Conservation (phyloP, 1,140 invertebrate species). For the Galendromus occidentalis region DNA sequence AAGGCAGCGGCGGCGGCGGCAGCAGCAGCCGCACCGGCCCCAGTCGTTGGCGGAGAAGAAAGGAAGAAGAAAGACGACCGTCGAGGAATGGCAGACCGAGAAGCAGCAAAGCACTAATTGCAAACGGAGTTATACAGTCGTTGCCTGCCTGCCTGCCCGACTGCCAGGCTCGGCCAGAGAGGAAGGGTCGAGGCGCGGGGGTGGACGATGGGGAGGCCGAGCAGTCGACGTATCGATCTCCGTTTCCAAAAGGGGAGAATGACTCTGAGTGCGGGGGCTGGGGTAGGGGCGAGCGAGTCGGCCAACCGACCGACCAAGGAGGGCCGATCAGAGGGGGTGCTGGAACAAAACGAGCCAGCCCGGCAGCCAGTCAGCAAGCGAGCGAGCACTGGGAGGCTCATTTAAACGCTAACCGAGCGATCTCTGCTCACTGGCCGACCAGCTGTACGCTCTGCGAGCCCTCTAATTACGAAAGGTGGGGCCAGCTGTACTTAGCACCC, state of each 20-base stretch:
- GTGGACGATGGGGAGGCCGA: no score
- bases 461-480: slow-evolving; percentile 12
- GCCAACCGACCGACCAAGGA: no score
- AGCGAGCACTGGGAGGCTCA: no score
- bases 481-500: neutral
- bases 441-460: neutral
- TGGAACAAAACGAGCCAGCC: no score
- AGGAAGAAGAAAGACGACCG: slow-evolving; percentile 2
- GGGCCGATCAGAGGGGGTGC: no score
- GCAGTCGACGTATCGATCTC: no score
- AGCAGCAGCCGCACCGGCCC: neutral
- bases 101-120: slow-evolving; percentile 9
- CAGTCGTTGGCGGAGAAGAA: neutral
- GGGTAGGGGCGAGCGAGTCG: no score
- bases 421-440: neutral
- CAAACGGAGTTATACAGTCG: slow-evolving; percentile 12
- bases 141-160: neutral
- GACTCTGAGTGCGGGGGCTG: no score
- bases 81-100: neutral
- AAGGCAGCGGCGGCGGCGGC: neutral
- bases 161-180: neutral
- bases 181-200: no score
- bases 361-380: no score
- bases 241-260: no score
- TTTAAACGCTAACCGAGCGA: no score